Evolutionary conservation across 2,888 invertebrate species (phyloP), one percentile per base, ranked within the genome.

Genomic region (Parnassius apollo): DNA sequence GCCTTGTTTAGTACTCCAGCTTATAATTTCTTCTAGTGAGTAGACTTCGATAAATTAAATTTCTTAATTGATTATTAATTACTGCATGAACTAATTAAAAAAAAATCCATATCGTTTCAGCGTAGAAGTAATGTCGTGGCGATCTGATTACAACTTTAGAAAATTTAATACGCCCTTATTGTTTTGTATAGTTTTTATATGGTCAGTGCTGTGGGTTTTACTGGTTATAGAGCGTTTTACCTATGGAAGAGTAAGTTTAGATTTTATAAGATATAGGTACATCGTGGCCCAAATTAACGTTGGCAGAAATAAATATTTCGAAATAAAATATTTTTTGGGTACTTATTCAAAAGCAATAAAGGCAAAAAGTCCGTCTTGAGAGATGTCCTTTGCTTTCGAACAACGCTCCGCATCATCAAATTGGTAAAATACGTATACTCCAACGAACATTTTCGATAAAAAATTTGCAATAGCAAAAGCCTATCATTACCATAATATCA

Each of bases 11-110:
- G 68, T 50, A 83, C 87, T 60, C 90, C 91, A 25, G 79, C 86
- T 2, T 90, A 88, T 68, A 91, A 91, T 67, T 90, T 80, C 73
- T 91, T 91, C 70, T 91, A 81, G 91, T 91, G 75, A 72, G 88
- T 81, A 63, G n/a, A n/a, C 11, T 13, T 0, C 9, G 13, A 12
- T 13, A 9, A n/a, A 13, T 46, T n/a, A 2, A 46, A 46, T 50
- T 10, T 4, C 13, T 25, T 8, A 8, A 58, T 51, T 2, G n/a
- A 51, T n/a, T 22, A 45, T 22, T 9, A 22, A 50, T 56, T 18
- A 51, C 46, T 25, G 22, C 58, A 2, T 25, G 7, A 57, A 42
- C 61, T 52, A 51, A 48, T 35, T 59, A 18, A 13, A 25, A 9
- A 18, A 13, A 25, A 54, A 50, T 46, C n/a, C n/a, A 48, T 53